Base-by-base conservation (phyloP, 2,113 vertebrate species). In the Damaliscus lunatus region DNA sequence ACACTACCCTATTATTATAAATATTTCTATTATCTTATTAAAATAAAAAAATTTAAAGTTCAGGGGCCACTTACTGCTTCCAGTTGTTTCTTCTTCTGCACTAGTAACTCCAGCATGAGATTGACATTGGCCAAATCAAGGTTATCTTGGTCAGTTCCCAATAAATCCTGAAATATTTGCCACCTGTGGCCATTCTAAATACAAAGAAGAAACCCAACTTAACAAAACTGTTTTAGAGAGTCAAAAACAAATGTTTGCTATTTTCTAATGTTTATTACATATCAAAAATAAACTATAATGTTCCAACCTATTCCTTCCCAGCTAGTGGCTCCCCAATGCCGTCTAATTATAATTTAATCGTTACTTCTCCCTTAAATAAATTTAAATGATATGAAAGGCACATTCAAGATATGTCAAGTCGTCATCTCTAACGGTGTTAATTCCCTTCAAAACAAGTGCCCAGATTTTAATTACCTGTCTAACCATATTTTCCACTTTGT, bases 31-130 rank as follows among this genome's bases (percentile, higher is more conserved):
- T 23, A 80, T n/a, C 23, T 46, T 94, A 83, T 92, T 89, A 67
- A n/a, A 94, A n/a, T 40, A 74, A 74, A 74, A 12, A 23, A 12
- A 12, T 67, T 74, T 59, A 17, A 84, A 67, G 50, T 57, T 85
- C 5, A 48, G 43, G 74, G 81, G 60, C 52, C 92, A 98, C 99
- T 99, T 98, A 99, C 99, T 91, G 99, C 99, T 98, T 99, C 99
- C 97, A 99, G 98, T 96, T 99, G 99, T 97, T 99, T 99, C 98
- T 99, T 99, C 98, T 99, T 99, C 98, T 99, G 99, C 48, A 99
- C 99, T 96, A 99, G 98, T 53, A 99, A 98, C 97, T 99, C 99
- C 98, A 99, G 98, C 99, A 99, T 99, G 92, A 99, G 99, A 97
- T 99, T 99, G 96, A 99, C 99, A 97, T 99, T 99, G 33, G 99